Base-by-base conservation (phyloP, 2,113 vertebrate genomes). In the Electrona antarctica region DNA sequence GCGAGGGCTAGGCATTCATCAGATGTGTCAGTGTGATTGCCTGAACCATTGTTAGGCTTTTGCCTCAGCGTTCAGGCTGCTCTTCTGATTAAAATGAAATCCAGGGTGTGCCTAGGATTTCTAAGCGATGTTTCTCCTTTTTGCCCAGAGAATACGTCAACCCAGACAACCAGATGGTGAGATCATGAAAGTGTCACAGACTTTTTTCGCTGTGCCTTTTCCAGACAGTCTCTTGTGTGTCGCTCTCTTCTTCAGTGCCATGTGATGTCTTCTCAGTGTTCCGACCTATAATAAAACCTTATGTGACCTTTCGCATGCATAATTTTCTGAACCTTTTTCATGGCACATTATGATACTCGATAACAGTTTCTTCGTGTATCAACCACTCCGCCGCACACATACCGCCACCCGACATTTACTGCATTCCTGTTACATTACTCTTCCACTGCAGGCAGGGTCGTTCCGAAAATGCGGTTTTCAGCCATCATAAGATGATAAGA, bases 161-260 rank as follows among this genome's bases (percentile, higher is more conserved):
- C 62, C 80, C 78, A 90, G 76, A 90, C 80, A 86, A 85, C 75
- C 88, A 90, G 88, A 91, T 88, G 80, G 86, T 12, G 7, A 80
- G 68, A 80, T 79, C 64, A 71, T 59, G 74, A 58, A 73, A 69
- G 57, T 73, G 56, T 82, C 85, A 80, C 69, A 77, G 71, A 70
- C 73, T 76, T 82, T 41, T 41, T 41, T 41, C 21, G 1, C 21
- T 4, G 33, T 69, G 71, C 29, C 8, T 73, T 72, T 75, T 63
- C 66, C 59, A 68, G 14, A 61, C 68, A 70, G 13, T 76, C 64
- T 74, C 50, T 63, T 11, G 48, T 48, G 47, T 61, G 76, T 28
- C 46, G n/a, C 63, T 77, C 21, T 52, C 49, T 72, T 45, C 59
- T 71, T 71, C 55, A 45, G 12, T 74, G 49, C 45, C 74, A 55